Evolutionary conservation across 2,888 invertebrate genomes (phyloP).

Genomic region (Pediacus dermestoides): DNA sequence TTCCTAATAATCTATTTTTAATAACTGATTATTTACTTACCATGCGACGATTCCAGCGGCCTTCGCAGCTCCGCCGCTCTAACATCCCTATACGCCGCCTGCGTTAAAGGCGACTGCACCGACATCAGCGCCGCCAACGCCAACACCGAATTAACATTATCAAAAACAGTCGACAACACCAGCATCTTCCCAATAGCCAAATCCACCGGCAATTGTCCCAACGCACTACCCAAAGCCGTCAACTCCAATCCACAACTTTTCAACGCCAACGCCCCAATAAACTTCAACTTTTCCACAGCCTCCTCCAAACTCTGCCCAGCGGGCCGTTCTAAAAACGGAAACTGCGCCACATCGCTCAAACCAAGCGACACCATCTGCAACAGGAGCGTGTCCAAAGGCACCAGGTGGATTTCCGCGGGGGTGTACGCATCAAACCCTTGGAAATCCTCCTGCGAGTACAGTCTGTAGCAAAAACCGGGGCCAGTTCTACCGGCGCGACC

Average conservation of each 20-base stretch:
- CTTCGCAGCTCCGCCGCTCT: slow-evolving; percentile 77
- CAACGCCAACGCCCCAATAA: slow-evolving; percentile 72
- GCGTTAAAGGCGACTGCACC: slow-evolving; percentile 90
- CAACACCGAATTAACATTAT: slow-evolving; percentile 83
- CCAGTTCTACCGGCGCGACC: slow-evolving; percentile 97
- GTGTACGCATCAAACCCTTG: slow-evolving; percentile 76
- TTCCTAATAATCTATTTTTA: no score
- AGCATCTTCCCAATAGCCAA: slow-evolving; percentile 94
- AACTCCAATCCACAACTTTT: slow-evolving; percentile 64
- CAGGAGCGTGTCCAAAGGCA: slow-evolving; percentile 87
- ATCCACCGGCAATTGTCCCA: slow-evolving; percentile 90
- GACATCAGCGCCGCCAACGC: slow-evolving; percentile 89
- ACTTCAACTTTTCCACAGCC: slow-evolving; percentile 79
- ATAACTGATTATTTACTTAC: no score
- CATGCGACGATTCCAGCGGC: slow-evolving; percentile 87
- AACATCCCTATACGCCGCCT: slow-evolving; percentile 78
- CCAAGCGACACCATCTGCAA: slow-evolving; percentile 94
- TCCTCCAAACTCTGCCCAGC: slow-evolving; percentile 79
- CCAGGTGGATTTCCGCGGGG: slow-evolving; percentile 89
- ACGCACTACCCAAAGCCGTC: slow-evolving; percentile 80
- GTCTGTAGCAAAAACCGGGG: slow-evolving; percentile 93
- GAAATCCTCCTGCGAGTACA: slow-evolving; percentile 86
- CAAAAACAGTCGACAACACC: slow-evolving; percentile 84
- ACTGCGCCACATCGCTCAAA: slow-evolving; percentile 81
- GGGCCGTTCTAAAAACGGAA: slow-evolving; percentile 96